These are phyloP conservation scores for Apoderus coryli DNA, from an alignment of 2,888 invertebrate genomes.

Conservation along the genomic window DNA sequence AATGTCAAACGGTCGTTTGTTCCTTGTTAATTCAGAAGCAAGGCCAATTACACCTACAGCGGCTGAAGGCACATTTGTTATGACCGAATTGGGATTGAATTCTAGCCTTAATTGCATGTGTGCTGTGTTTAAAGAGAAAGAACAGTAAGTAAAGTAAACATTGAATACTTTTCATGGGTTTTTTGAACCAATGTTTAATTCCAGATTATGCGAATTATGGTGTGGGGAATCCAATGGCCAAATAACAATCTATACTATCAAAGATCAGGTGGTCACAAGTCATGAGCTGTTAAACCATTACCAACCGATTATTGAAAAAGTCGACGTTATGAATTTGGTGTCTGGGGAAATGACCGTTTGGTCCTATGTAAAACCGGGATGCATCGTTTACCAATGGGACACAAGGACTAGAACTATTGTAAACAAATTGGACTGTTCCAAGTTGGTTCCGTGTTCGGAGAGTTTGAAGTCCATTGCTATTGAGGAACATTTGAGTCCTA, in stretches of 20 bases:
- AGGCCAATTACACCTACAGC: slow-evolving; percentile 43
- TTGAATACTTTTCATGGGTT: no score
- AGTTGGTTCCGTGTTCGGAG: slow-evolving; percentile 83
- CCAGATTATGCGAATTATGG: slow-evolving; percentile 63
- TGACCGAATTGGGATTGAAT: slow-evolving; percentile 61
- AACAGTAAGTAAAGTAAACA: slow-evolving; percentile 23
- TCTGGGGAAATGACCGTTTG: slow-evolving; percentile 50
- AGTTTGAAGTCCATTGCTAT: slow-evolving; percentile 81
- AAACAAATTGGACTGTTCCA: slow-evolving; percentile 79
- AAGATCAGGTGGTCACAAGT: slow-evolving; percentile 52
- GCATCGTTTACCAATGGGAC: slow-evolving; percentile 81
- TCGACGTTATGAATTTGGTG: slow-evolving; percentile 57
- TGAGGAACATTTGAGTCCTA: slow-evolving; percentile 69
- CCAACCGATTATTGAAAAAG: slow-evolving; percentile 40
- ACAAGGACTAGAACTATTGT: slow-evolving; percentile 47
- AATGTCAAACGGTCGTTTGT: slow-evolving; percentile 61
- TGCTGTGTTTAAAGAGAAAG: slow-evolving; percentile 35
- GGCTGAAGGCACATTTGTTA: slow-evolving; percentile 61
- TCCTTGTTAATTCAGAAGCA: slow-evolving; percentile 51
- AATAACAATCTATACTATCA: slow-evolving; percentile 63
- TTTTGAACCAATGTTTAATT: slow-evolving; percentile 12
- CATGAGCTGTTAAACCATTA: slow-evolving; percentile 56
- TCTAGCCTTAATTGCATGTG: slow-evolving; percentile 54
- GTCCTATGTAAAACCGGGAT: slow-evolving; percentile 77
- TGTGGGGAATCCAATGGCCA: slow-evolving; percentile 73